A percentile compares a stretch with the other conserved stretches of the same genome.
These are phyloP conservation scores for Cephus nigrinus DNA, from an alignment of 2,888 invertebrate genomes.

Conservation along the genomic window DNA sequence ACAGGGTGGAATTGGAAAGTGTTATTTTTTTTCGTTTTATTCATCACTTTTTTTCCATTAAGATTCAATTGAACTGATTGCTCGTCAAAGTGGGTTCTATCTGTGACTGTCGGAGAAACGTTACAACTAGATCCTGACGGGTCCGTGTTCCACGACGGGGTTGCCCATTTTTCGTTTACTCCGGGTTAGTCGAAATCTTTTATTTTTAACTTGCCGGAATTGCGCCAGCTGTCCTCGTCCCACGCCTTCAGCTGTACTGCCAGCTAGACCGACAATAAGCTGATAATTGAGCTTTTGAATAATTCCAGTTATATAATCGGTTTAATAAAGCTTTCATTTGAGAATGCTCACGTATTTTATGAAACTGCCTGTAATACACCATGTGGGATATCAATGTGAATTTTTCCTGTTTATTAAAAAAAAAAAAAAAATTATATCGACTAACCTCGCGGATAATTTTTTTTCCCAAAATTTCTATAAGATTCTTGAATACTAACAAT, in stretches of 20 bases:
- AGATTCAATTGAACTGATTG: not conserved
- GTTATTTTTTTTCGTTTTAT: not conserved
- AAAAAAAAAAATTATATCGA: not conserved
- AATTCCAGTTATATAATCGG: conserved; percentile 54
- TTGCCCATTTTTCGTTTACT: not conserved
- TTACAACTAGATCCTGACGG: not conserved
- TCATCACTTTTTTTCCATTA: not conserved
- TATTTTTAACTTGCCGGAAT: conserved; percentile 3
- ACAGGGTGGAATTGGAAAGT: not conserved
- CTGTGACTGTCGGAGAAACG: not conserved
- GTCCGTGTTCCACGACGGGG: not conserved
- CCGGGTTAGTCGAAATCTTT: not conserved
- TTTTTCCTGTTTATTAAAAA: not conserved
- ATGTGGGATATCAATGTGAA: not conserved
- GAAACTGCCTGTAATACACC: not conserved
- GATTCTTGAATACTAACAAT: not conserved
- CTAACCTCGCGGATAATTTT: not conserved
- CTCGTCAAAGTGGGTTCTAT: not conserved
- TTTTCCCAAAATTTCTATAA: not conserved
- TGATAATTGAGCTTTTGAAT: conserved; percentile 63
- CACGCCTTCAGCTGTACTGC: conserved; percentile 51
- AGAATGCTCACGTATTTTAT: not conserved
- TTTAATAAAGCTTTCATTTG: conserved; percentile 42
- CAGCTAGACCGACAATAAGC: conserved; percentile 60
- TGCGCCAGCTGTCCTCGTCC: conserved; percentile 48